Percentiles rank a stretch among this genome's conserved stretches.
These are phyloP conservation scores for Caracal caracal DNA, from an alignment of 2,113 vertebrate species.

Conservation along the genomic window DNA sequence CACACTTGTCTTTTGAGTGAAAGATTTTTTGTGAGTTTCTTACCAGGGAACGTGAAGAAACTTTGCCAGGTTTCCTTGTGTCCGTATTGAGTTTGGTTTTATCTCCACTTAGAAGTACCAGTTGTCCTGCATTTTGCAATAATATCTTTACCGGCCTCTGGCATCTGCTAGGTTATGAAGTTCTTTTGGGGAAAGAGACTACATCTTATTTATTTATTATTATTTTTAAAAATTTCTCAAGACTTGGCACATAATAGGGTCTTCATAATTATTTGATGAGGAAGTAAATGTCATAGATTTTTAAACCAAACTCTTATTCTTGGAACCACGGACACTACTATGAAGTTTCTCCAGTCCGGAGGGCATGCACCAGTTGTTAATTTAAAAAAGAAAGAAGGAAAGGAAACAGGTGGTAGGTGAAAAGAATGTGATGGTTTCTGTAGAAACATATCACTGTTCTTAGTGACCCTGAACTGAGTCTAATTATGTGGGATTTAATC, in stretches of 20 bases:
- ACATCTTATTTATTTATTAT: neutral
- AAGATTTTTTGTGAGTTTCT: neutral
- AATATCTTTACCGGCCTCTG: neutral
- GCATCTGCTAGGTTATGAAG: neutral
- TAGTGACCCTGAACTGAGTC: slow-evolving; percentile 55
- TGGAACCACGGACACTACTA: neutral
- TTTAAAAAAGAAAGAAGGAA: neutral
- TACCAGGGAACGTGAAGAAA: neutral
- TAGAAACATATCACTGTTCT: neutral
- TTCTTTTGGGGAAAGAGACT: neutral
- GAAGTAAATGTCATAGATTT: neutral
- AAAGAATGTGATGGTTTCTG: slow-evolving; percentile 43
- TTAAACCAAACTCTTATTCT: neutral
- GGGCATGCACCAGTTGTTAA: neutral
- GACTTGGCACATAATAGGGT: neutral
- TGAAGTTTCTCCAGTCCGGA: neutral
- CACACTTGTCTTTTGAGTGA: neutral
- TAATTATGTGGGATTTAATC: slow-evolving; percentile 27
- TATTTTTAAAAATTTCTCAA: neutral
- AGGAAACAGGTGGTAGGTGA: neutral
- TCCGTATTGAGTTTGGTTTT: neutral
- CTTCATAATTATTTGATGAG: neutral
- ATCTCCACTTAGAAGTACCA: neutral
- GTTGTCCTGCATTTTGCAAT: neutral
- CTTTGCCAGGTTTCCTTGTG: neutral